A percentile compares a stretch with the other conserved stretches of the same genome.
These are phyloP conservation scores for Pipistrellus nathusii DNA, from an alignment of 2,797 vertebrate genomes.

Conservation along the genomic window DNA sequence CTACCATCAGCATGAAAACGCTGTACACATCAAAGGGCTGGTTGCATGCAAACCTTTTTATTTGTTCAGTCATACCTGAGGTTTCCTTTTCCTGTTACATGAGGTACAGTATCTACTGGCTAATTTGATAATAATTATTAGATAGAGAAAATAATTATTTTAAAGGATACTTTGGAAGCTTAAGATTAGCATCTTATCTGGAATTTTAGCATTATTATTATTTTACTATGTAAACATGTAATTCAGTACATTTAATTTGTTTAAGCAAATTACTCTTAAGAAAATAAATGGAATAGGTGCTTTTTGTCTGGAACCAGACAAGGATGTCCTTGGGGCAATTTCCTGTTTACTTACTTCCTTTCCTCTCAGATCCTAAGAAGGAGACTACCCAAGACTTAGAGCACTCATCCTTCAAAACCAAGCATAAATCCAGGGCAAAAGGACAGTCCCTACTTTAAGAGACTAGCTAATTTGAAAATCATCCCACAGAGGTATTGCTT, in stretches of 20 bases:
- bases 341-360: constrained; percentile 25
- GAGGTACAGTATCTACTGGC: constrained; percentile 46
- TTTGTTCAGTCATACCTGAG: constrained; percentile 10
- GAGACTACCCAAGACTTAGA: neutral
- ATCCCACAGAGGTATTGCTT: neutral
- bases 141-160: constrained; percentile 74
- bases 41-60: neutral
- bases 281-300: constrained; percentile 72
- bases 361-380: constrained; percentile 59
- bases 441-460: neutral
- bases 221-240: constrained; percentile 81
- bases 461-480: neutral
- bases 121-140: constrained; percentile 79
- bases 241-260: constrained; percentile 83
- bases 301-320: constrained; percentile 82
- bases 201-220: constrained; percentile 80
- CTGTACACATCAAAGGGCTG: neutral
- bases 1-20: neutral
- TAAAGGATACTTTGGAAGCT: constrained; percentile 76
- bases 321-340: constrained; percentile 73
- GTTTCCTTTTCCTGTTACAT: constrained; percentile 60
- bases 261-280: constrained; percentile 82
- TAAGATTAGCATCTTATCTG: constrained; percentile 77
- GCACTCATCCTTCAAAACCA: neutral
- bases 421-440: neutral